Evolutionary conservation across 92 coral and sea anemone genomes (phyloP), one percentile per base, ranked within the genome.

Genomic region (Galaxea fascicularis): DNA sequence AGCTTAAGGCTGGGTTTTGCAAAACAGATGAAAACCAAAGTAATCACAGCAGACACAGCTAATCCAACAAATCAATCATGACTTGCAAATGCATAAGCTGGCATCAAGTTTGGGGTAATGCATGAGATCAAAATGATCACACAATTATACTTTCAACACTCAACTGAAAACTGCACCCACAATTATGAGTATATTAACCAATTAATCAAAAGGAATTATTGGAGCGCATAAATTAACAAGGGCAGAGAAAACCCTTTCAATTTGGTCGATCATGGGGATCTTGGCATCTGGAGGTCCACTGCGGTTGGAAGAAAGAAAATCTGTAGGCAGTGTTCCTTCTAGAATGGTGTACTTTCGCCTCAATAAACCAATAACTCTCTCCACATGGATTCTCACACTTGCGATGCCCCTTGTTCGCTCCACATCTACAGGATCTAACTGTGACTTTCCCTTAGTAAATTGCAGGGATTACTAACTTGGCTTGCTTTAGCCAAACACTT

Each of bases 221-320:
- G 90, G 93, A 49, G 93, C 87, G 41, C 89, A 85, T 39, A 85
- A 71, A 63, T 90, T 90, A 51, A 90, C 90, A 60, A 86, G 90
- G 59, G 90, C 93, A 6, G 93, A 90, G 56, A 90, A 86, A 68
- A 90, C 90, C 68, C 93, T 85, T 27, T 80, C 69, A 64, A 90
- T 74, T 26, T 80, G 65, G 84, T 90, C 90, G 30, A 80, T 86
- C 65, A 74, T 74, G 26, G 93, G 90, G 75, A 86, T 76, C 74
- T 65, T 58, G 30, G 78, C 25, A 24, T 79, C 81, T 70, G 89
- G 89, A 52, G 85, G 53, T 60, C 84, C 60, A 64, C 53, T 64
- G 8, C 13, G 57, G 66, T 71, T 52, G 35, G 58, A 79, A 62
- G 53, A 14, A 21, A 79, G 56, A 44, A 59, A 79, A 41, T 79